Evolutionary conservation across 2,113 vertebrate species (phyloP).

Genomic region (Melanostigma gelatinosum): DNA sequence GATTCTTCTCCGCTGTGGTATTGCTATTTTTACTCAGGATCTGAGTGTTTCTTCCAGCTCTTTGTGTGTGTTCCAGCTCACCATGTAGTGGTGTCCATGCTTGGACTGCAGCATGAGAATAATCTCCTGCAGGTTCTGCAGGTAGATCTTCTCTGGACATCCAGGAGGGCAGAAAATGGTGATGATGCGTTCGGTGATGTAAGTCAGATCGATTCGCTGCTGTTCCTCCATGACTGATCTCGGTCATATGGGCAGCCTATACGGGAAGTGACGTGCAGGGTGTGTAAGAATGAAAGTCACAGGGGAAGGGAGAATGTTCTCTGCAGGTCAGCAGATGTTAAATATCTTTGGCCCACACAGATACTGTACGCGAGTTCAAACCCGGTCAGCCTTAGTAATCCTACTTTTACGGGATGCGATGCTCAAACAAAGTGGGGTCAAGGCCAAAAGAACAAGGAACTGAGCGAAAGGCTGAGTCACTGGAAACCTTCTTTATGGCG

Average conservation of each 20-base stretch:
- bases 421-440: constrained; percentile 31
- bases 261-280: constrained; percentile 9
- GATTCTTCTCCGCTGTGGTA: background rate
- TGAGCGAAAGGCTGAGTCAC: constrained; percentile 40
- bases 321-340: constrained; percentile 23
- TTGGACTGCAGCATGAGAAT: constrained; percentile 92
- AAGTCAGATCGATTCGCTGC: constrained; percentile 89
- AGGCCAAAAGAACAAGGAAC: constrained; percentile 5
- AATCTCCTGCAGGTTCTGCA: constrained; percentile 87
- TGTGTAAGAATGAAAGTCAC: constrained; percentile 16
- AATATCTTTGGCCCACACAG: background rate
- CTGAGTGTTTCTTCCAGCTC: background rate
- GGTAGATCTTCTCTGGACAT: constrained; percentile 87
- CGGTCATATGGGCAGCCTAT: constrained; percentile 46
- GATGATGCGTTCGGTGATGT: constrained; percentile 94
- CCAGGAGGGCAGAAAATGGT: constrained; percentile 84
- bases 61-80: constrained; percentile 65
- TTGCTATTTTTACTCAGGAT: background rate
- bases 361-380: constrained; percentile 24
- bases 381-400: constrained; percentile 24
- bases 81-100: constrained; percentile 93
- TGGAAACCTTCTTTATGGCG: background rate
- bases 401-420: constrained; percentile 26
- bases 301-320: constrained; percentile 41
- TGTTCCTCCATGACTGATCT: constrained; percentile 85